Evolutionary conservation across 2,113 vertebrate genomes (phyloP), one percentile per base, ranked within the genome.

Genomic region (Diadophis punctatus): DNA sequence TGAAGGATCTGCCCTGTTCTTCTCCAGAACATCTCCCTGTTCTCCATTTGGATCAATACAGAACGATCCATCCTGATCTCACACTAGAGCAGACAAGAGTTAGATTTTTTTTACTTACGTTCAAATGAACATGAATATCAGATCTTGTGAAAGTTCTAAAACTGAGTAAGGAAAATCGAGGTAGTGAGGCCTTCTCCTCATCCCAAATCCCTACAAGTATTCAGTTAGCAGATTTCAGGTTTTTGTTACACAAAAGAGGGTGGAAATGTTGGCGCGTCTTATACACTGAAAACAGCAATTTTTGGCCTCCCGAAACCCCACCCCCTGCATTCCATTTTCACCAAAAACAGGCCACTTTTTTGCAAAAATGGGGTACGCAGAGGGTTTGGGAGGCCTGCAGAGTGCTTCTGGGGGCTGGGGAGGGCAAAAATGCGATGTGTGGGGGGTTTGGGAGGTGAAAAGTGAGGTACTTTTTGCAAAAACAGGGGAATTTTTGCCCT

Each of bases 181-280:
- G 12, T n/a, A 1, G 2, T 74, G n/a, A 16, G 16, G 6, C 68
- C n/a, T 74, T 74, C n/a, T 74, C 20, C 68, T 74, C 7, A 39
- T n/a, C 6, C n/a, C n/a, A 74, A 74, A 74, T 39, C 2, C 6
- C 16, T 74, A 34, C 16, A 39, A 74, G 68, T 20, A 74, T 39
- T 74, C 16, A 8, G n/a, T 74, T n/a, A 20, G 18, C 68, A 74
- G 6, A 74, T 39, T 74, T 89, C 94, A 91, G 63, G 85, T 60
- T 88, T 84, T 95, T 93, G 48, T 90, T 95, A 74, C 91, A 93
- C n/a, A n/a, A n/a, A n/a, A n/a, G n/a, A n/a, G n/a, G n/a, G n/a
- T n/a, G n/a, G n/a, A n/a, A n/a, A n/a, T n/a, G n/a, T n/a, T n/a
- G n/a, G n/a, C n/a, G n/a, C n/a, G n/a, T n/a, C n/a, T n/a, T n/a